Percentiles rank a stretch among this genome's conserved stretches.
Evolutionary conservation across 2,113 vertebrate genomes (phyloP).

Genomic region (Cettia cetti): DNA sequence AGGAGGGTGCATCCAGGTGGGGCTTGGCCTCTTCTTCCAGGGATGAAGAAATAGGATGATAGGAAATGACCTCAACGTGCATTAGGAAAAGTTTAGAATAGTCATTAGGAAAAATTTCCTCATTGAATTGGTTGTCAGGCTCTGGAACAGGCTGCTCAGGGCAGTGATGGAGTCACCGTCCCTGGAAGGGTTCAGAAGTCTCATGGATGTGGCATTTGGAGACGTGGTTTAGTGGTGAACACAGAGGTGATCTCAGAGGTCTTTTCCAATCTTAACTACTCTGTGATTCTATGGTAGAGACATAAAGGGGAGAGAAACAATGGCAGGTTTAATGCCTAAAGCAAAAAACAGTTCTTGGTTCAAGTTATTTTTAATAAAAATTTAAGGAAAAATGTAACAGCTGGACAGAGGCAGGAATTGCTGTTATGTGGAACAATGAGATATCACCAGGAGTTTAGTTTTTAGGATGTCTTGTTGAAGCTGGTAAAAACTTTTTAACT

Average conservation of each 20-base stretch:
- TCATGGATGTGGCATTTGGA: background rate
- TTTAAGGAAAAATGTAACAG: background rate
- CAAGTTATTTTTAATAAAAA: background rate
- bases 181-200: background rate
- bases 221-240: no score
- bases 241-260: background rate
- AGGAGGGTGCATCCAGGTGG: background rate
- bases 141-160: background rate
- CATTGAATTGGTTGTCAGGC: background rate
- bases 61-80: background rate
- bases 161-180: accelerated
- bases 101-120: background rate
- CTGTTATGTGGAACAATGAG: accelerated
- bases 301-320: background rate
- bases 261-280: background rate
- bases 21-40: background rate
- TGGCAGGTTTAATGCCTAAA: background rate
- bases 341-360: accelerated
- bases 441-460: background rate
- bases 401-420: background rate
- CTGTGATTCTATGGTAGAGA: background rate
- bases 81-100: background rate
- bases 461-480: background rate
- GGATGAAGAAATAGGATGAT: background rate
- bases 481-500: background rate